phyloP scores from a whole-genome alignment of 2,113 vertebrate species.

The Cinclus cinclus region DNA sequence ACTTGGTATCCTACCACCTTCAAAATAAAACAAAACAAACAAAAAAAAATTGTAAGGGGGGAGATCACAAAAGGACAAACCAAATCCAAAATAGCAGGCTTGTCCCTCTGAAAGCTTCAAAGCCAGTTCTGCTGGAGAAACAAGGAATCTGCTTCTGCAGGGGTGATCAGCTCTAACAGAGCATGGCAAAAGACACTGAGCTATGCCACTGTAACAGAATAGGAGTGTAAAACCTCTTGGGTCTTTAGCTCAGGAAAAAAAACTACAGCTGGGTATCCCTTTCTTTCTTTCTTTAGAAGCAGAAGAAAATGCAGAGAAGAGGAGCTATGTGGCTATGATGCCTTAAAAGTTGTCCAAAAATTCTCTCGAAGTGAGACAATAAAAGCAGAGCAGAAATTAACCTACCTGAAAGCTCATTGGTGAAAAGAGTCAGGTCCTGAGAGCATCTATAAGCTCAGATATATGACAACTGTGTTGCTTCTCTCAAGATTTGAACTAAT shows the following conservation, averaged over 20 bases:
- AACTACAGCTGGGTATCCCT: not conserved
- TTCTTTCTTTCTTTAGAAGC: not conserved
- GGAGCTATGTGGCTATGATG: not conserved
- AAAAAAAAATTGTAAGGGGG: not conserved
- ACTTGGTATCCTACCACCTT: accelerated
- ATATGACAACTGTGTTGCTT: not conserved
- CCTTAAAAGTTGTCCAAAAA: not conserved
- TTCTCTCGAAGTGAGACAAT: not conserved
- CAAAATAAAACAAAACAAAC: not conserved
- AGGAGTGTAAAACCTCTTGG: accelerated
- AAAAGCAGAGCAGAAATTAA: not conserved
- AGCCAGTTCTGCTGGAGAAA: not conserved
- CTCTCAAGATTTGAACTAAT: not conserved
- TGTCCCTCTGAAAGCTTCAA: not conserved
- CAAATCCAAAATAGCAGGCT: not conserved
- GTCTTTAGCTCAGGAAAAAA: not conserved
- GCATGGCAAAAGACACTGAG: not conserved
- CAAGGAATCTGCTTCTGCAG: not conserved
- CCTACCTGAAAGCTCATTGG: not conserved
- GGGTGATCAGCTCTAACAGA: not conserved
- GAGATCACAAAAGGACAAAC: not conserved
- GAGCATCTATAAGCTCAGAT: not conserved
- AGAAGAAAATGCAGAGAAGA: not conserved
- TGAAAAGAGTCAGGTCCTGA: not conserved
- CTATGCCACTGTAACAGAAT: not conserved